Evolutionary conservation across 2,888 invertebrate genomes (phyloP).

Genomic region (Cancer borealis): DNA sequence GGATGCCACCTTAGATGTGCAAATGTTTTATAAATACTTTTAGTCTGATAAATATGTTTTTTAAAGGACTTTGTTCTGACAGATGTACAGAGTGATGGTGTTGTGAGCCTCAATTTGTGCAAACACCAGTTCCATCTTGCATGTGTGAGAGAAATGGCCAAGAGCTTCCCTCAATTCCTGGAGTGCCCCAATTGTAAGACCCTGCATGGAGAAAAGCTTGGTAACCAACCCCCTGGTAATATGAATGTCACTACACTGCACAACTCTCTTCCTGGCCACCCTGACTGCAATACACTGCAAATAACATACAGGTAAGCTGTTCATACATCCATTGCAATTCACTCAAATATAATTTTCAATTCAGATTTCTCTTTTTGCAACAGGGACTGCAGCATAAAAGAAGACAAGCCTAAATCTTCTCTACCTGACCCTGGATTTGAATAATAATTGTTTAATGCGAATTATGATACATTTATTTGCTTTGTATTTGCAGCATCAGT

Average conservation of each 20-base stretch:
- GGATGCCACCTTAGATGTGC: not conserved
- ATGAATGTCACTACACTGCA: slow-evolving; percentile 79
- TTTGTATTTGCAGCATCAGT: slow-evolving; percentile 64
- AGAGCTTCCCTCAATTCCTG: slow-evolving; percentile 83
- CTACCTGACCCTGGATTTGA: too few relatives aligned
- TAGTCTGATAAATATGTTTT: not conserved
- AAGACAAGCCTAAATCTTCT: too few relatives aligned
- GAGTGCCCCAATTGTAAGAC: slow-evolving; percentile 93
- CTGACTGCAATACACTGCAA: slow-evolving; percentile 87
- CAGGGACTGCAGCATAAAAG: too few relatives aligned
- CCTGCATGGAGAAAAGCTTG: slow-evolving; percentile 89
- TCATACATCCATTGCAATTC: not conserved
- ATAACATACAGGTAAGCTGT: slow-evolving; percentile 87
- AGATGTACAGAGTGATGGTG: slow-evolving; percentile 79
- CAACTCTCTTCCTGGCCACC: slow-evolving; percentile 85
- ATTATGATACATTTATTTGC: too few relatives aligned
- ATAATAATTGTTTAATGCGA: too few relatives aligned
- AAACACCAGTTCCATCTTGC: slow-evolving; percentile 90
- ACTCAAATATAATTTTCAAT: not conserved
- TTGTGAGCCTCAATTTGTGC: slow-evolving; percentile 87
- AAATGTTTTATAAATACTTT: not conserved
- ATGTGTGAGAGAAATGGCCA: slow-evolving; percentile 88
- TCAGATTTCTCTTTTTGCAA: not conserved
- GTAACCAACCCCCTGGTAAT: slow-evolving; percentile 86
- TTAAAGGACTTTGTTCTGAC: not conserved